These are phyloP conservation scores for Eupsilia transversa DNA, from an alignment of 2,888 invertebrate genomes.

Conservation along the genomic window DNA sequence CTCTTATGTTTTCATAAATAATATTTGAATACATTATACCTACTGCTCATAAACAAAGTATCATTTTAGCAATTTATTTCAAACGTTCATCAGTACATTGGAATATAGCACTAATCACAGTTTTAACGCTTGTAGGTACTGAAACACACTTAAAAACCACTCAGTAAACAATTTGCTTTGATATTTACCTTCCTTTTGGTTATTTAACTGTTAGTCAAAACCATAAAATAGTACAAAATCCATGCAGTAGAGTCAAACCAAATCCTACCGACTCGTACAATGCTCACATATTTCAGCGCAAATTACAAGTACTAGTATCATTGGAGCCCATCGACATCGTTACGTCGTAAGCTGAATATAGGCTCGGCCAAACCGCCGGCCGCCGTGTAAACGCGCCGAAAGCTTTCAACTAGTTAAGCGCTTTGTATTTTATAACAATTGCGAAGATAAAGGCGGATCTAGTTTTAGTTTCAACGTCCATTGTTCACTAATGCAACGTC, in stretches of 20 bases:
- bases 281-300: constrained; percentile 32
- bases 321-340: constrained; percentile 46
- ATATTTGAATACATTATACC: neutral
- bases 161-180: neutral
- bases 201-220: neutral
- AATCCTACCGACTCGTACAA: constrained; percentile 16
- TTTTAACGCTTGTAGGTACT: neutral
- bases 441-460: constrained; percentile 82
- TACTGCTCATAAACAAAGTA: neutral
- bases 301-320: constrained; percentile 46
- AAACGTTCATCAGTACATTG: no score
- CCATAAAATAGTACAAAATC: neutral
- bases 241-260: constrained; percentile 5
- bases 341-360: constrained; percentile 54
- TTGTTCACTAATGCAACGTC: constrained; percentile 86
- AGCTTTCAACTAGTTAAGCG: constrained; percentile 83
- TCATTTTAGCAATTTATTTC: neutral
- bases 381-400: constrained; percentile 69
- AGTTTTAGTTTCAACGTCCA: constrained; percentile 82
- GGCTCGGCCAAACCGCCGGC: constrained; percentile 53
- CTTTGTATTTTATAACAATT: constrained; percentile 85
- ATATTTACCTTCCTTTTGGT: neutral
- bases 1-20: constrained; percentile 9
- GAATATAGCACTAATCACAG: neutral
- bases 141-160: neutral